Base-by-base conservation (phyloP, 2,113 vertebrate species). In the Solenodon paradoxus region DNA sequence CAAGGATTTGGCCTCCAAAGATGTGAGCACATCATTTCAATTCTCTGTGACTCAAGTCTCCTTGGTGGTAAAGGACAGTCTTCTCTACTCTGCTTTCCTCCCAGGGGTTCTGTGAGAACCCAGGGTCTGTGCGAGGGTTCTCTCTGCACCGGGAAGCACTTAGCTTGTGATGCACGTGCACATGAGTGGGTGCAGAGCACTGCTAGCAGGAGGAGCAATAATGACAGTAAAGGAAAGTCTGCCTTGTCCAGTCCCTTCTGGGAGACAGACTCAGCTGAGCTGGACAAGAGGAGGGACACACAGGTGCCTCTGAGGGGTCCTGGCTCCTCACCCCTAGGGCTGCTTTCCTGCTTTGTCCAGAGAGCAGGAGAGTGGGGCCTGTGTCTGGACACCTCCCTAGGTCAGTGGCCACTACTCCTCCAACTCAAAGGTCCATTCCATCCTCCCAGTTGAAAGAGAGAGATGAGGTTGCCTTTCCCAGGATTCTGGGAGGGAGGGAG, bases 181-280 rank as follows among this genome's bases (percentile, higher is more conserved):
- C 17, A 53, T 8, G 26, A 4, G 1, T 3, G 13, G 1, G 7
- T n/a, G 22, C 61, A 28, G 24, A n/a, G 28, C 7, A 0, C 7
- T 1, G 2, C 38, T 10, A n/a, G 72, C 0, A 63, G 74, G 5
- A n/a, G 6, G 45, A 47, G 30, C 22, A 49, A 16, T 3, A n/a
- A 3, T 26, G n/a, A 61, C 9, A 9, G 7, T 3, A 24, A 53
- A 20, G 32, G 2, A n/a, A 35, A 32, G 20, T 12, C 40, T 47
- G 78, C 45, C 16, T 12, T 1, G 22, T 30, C 6, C 12, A 17
- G 35, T 26, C 5, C 0, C 55, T 40, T 77, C 12, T 38, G 30
- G 28, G 77, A 38, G 72, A 30, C 30, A 28, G 40, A 38, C 42
- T 16, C 9, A 1, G 11, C 26, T n/a, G 47, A n/a, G 49, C 26